Evolutionary conservation across 1,140 invertebrate genomes (phyloP), one percentile per base, ranked within the genome.

Genomic region (Oedothorax gibbosus): DNA sequence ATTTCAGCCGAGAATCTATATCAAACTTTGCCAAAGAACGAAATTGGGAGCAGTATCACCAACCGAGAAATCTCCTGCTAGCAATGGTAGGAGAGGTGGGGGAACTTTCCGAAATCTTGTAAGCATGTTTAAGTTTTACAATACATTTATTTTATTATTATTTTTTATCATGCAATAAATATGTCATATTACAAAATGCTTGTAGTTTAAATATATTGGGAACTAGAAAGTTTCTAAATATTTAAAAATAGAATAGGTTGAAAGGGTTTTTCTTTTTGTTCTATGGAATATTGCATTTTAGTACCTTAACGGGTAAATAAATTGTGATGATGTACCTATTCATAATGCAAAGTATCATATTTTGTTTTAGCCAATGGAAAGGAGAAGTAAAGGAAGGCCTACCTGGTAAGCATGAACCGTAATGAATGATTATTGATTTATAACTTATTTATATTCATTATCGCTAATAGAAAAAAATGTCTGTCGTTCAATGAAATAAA

Each of bases 71-170:
- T 87, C 68, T 92, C 18, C 87, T 92, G 7, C 85, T 92, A n/a
- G 91, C 91, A 2, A 21, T 92, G 64, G 90, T 91, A 10, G 91
- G 91, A 50, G 91, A 92, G 88, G 89, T 92, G 56, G 91, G 91
- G 5, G 91, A 92, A 88, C 79, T 92, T 14, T 87, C 91, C 21
- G 91, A 92, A 87, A 69, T 89, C 18, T 90, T 90, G 89, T 90
- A 86, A 89, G 87, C 85, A 76, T n/a, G 8, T 50, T 49, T 49
- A 35, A 35, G 35, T 35, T 35, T 35, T 35, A 35, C 5, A 35
- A 2, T 35, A 2, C 35, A 35, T 35, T 35, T 35, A 2, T 35
- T 35, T 35, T 35, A 35, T 35, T 35, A 2, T 35, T 5, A 35
- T 35, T 35, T 35, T 35, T 35, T 2, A 35, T 35, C 35, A 35